phyloP scores from a whole-genome alignment of 2,888 invertebrate genomes.

The Acronicta leporina region DNA sequence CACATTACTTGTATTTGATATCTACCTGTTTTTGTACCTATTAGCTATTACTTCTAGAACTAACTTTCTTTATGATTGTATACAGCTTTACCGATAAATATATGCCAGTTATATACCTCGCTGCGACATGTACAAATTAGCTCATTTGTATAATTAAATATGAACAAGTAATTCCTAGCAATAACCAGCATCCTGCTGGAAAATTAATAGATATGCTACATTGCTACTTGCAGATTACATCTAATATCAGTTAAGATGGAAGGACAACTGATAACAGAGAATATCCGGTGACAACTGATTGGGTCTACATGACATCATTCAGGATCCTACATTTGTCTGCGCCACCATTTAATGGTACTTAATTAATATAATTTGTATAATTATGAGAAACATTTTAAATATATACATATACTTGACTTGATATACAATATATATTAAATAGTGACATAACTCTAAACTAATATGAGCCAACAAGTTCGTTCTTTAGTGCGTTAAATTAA shows the following conservation, averaged over 20 bases:
- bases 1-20: conserved; percentile 19
- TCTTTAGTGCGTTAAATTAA: too few species aligned
- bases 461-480: too few species aligned
- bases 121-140: conserved; percentile 39
- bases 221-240: conserved; percentile 40
- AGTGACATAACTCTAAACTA: too few species aligned
- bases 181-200: conserved; percentile 35
- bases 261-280: conserved; percentile 30
- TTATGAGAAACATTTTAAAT: neutral
- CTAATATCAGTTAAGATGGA: conserved; percentile 46
- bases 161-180: conserved; percentile 37
- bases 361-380: neutral
- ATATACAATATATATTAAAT: too few species aligned
- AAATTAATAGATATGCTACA: conserved; percentile 43
- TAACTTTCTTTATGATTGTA: conserved; percentile 18
- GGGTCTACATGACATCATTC: conserved; percentile 16
- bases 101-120: conserved; percentile 14
- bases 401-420: neutral
- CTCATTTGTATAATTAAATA: conserved; percentile 52
- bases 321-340: conserved; percentile 15
- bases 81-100: conserved; percentile 16
- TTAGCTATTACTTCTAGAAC: conserved; percentile 9
- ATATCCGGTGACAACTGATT: conserved; percentile 42
- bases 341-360: conserved; percentile 1
- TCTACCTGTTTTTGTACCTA: conserved; percentile 8